phyloP scores from a whole-genome alignment of 1,140 invertebrate species.

The Ostrea edulis region DNA sequence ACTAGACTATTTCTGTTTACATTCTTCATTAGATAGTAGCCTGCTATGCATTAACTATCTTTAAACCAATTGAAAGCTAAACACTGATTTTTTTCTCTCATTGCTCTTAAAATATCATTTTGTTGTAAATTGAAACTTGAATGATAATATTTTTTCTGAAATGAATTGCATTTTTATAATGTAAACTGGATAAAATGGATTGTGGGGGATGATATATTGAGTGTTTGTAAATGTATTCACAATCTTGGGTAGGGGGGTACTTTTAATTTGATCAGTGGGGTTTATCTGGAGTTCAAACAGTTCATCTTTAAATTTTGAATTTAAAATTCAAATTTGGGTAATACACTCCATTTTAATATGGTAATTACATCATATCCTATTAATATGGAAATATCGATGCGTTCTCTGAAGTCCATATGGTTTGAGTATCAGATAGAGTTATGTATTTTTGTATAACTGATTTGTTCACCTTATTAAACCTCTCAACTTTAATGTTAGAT shows the following conservation, averaged over 20 bases:
- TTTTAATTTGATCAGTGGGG: neutral
- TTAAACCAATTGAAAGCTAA: conserved; percentile 1
- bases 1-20: neutral
- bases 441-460: too few species aligned
- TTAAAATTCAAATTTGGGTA: conserved; percentile 16
- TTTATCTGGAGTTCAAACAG: conserved; percentile 5
- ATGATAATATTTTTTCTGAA: neutral
- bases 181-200: neutral
- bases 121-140: neutral
- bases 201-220: neutral
- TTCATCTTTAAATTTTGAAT: neutral
- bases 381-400: neutral
- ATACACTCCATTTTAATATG: conserved; percentile 4
- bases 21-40: neutral
- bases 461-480: neutral
- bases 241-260: neutral
- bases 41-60: conserved; percentile 20
- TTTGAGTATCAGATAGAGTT: neutral
- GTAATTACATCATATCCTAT: neutral
- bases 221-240: neutral
- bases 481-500: neutral
- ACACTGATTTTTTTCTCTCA: neutral
- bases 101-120: neutral
- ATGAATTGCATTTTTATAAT: neutral
- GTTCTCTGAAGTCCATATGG: neutral